These are phyloP conservation scores for Riparia riparia DNA, from an alignment of 2,113 vertebrate genomes.

Conservation along the genomic window DNA sequence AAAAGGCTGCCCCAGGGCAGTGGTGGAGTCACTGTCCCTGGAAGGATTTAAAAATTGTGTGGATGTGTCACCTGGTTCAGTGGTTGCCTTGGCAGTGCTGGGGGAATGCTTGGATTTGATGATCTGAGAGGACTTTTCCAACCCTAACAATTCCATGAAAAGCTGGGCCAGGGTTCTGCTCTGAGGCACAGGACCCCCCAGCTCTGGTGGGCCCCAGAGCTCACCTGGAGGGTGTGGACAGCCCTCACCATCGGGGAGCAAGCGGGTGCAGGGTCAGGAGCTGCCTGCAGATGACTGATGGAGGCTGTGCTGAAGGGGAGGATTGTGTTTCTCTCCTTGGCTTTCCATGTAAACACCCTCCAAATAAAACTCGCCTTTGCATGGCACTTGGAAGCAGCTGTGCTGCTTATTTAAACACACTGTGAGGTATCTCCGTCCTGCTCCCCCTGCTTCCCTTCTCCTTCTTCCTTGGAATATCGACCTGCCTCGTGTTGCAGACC, in stretches of 20 bases:
- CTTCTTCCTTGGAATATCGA: background rate
- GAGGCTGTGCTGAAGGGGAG: background rate
- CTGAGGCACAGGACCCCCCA: fast-evolving
- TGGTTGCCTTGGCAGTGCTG: background rate
- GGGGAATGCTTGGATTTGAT: background rate
- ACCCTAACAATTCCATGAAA: background rate
- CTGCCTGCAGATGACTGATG: fast-evolving
- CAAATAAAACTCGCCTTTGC: background rate
- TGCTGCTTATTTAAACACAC: background rate
- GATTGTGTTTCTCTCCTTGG: background rate
- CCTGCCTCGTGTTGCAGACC: background rate
- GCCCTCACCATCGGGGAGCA: fast-evolving
- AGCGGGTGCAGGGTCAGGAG: background rate
- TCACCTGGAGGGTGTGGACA: background rate
- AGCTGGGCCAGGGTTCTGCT: background rate
- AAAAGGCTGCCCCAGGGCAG: background rate
- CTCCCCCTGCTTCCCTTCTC: slow-evolving; percentile 1
- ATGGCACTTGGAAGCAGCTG: background rate
- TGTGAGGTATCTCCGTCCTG: background rate
- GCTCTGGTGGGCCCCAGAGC: background rate
- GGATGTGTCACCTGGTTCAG: background rate
- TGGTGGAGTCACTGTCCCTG: background rate
- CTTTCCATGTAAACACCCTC: background rate
- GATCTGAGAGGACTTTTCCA: background rate
- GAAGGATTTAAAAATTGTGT: background rate